Evolutionary conservation across 2,113 vertebrate species (phyloP), one percentile per base, ranked within the genome.

Genomic region (Xyliphius kryptos): DNA sequence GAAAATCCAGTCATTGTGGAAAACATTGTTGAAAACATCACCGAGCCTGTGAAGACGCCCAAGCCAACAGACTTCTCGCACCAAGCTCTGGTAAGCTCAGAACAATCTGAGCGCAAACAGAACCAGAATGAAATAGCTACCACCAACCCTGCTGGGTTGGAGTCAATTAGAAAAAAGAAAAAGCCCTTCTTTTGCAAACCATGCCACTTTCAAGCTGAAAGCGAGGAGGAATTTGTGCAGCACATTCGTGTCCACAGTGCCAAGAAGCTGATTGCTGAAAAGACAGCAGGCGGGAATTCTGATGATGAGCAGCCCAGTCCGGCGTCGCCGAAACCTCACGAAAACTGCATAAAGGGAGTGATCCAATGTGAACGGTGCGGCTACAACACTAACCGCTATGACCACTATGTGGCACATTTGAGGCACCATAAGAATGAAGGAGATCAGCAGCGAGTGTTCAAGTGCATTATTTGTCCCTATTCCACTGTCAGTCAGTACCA

Each of bases 401-500:
- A 99, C 85, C 96, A 98, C 69, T 99, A 98, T 78, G 86, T 97
- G 19, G 94, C 95, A 6, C 96, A 99, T 76, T 86, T 99, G 71
- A 95, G 95, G 8, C 96, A 97, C 76, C 94, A 98, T 79, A 92
- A 84, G 74, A 93, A 94, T 76, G 91, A 87, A 38, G 90, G 90
- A 37, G 89, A 90, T 56, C 90, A 85, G 3, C 88, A 90, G 81
- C 88, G 91, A 40, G 94, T 99, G 43, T 98, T 93, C 74, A 96
- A 91, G 86, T 99, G 95, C 76, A 95, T 92, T 8, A 89, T 99
- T 71, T 98, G 96, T 74, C 89, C 93, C 0, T 99, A 99, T 64
- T 97, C 92, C 56, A 99, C 96, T 0, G 90, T 99, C 61, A 99
- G 96, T 61, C 94, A 97, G 74, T 99, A 99, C 69, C 96, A 99